These are phyloP conservation scores for Chrysocyon brachyurus DNA, from an alignment of 2,797 vertebrate genomes.

Conservation along the genomic window DNA sequence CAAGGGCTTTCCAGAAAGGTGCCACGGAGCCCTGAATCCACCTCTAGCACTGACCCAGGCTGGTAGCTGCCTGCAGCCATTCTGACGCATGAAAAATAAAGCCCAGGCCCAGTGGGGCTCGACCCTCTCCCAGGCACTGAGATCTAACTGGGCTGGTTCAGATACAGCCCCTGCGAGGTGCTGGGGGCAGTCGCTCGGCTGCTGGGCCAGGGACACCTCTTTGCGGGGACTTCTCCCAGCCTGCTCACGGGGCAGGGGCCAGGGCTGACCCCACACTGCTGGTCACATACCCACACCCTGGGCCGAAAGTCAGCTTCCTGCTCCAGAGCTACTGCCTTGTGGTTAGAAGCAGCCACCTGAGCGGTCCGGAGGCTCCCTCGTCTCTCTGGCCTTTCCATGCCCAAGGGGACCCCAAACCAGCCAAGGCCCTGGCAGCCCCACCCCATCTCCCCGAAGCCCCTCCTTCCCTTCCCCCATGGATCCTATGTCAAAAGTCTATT, in stretches of 20 bases:
- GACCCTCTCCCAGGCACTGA: not conserved
- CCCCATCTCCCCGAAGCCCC: not conserved
- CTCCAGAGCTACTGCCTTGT: not conserved
- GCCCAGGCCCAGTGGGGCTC: not conserved
- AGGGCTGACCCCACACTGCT: not conserved
- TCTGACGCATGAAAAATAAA: fast-evolving
- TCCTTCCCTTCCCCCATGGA: not conserved
- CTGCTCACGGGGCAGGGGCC: not conserved
- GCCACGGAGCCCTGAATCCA: not conserved
- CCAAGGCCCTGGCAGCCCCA: not conserved
- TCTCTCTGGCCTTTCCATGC: not conserved
- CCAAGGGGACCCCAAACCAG: not conserved
- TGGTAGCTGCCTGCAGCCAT: not conserved
- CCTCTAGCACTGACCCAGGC: fast-evolving
- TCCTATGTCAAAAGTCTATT: constrained; percentile 86
- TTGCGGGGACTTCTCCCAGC: not conserved
- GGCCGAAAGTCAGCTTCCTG: not conserved
- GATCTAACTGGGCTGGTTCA: not conserved
- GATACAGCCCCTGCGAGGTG: not conserved
- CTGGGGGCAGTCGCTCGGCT: not conserved
- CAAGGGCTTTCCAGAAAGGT: not conserved
- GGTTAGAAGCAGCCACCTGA: not conserved
- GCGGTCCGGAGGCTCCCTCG: not conserved
- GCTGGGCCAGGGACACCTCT: fast-evolving
- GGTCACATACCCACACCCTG: not conserved